Conservation (phyloP, 2,888 invertebrate genomes). For the Ormyrus labotus region DNA sequence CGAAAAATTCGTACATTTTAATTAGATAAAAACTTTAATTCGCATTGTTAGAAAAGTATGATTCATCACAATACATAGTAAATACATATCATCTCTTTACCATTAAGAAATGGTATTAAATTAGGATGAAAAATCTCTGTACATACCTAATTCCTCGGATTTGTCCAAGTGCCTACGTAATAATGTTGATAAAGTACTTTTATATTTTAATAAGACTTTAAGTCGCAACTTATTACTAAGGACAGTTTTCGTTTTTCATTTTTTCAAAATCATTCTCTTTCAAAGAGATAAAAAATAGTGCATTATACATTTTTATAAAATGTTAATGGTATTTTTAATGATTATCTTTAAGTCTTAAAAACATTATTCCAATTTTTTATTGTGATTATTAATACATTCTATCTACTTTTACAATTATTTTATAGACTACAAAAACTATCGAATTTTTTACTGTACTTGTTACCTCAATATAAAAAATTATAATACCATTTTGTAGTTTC, state of each 20-base stretch:
- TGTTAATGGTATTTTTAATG: not conserved
- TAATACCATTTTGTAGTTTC: no score
- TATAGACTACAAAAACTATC: not conserved
- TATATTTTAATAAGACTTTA: conserved; percentile 43
- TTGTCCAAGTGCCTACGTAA: conserved; percentile 51
- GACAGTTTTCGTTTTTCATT: conserved; percentile 12
- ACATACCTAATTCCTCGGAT: conserved; percentile 42
- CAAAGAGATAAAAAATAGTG: conserved; percentile 14
- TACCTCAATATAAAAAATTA: no score
- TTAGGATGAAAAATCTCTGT: conserved; percentile 31
- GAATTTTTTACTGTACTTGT: no score
- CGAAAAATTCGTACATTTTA: no score
- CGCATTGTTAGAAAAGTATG: not conserved
- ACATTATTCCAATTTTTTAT: conserved; percentile 6
- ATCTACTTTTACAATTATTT: not conserved
- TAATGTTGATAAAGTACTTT: conserved; percentile 24
- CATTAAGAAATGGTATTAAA: not conserved
- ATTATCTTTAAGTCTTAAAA: not conserved
- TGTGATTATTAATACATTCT: not conserved
- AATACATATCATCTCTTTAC: not conserved
- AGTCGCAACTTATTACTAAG: conserved; percentile 31
- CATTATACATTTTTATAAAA: conserved; percentile 18
- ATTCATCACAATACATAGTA: not conserved
- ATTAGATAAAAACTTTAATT: not conserved
- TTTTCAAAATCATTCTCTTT: conserved; percentile 17